phyloP scores from a whole-genome alignment of 1,140 invertebrate genomes.

The Drosophila sp. region DNA sequence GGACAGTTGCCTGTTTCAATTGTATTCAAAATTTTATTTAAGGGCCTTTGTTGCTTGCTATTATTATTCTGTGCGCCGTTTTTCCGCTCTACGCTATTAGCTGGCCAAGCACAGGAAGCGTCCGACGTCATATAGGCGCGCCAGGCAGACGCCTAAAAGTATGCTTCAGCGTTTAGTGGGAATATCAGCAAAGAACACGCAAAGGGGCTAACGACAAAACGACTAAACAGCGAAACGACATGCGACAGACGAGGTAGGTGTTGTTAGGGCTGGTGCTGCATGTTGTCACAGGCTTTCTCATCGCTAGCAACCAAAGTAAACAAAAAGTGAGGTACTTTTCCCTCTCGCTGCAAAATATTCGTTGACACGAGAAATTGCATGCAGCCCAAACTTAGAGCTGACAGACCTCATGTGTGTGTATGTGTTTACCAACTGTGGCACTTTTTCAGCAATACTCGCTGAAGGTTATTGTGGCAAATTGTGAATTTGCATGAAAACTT shows the following conservation, averaged over 20 bases:
- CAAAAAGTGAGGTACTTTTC: conserved; percentile 58
- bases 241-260: neutral
- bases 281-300: conserved; percentile 64
- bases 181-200: conserved; percentile 74
- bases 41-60: conserved; percentile 48
- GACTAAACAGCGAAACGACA: too few species aligned
- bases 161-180: conserved; percentile 79
- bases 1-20: neutral
- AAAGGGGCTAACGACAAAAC: conserved; percentile 10
- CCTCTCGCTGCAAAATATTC: conserved; percentile 69
- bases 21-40: neutral
- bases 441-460: conserved; percentile 38
- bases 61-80: conserved; percentile 69
- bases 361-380: conserved; percentile 79
- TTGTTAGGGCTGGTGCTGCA: conserved; percentile 58
- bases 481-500: conserved; percentile 65
- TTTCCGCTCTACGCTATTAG: conserved; percentile 25
- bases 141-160: conserved; percentile 78
- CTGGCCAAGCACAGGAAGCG: conserved; percentile 64
- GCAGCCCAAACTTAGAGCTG: conserved; percentile 31
- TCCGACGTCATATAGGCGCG: conserved; percentile 79
- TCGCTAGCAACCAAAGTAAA: conserved; percentile 55
- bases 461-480: conserved; percentile 73
- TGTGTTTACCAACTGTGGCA: conserved; percentile 50
- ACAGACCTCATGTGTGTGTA: conserved; percentile 9